phyloP scores from a whole-genome alignment of 2,113 vertebrate genomes.

The Apistogramma diplotaenia region DNA sequence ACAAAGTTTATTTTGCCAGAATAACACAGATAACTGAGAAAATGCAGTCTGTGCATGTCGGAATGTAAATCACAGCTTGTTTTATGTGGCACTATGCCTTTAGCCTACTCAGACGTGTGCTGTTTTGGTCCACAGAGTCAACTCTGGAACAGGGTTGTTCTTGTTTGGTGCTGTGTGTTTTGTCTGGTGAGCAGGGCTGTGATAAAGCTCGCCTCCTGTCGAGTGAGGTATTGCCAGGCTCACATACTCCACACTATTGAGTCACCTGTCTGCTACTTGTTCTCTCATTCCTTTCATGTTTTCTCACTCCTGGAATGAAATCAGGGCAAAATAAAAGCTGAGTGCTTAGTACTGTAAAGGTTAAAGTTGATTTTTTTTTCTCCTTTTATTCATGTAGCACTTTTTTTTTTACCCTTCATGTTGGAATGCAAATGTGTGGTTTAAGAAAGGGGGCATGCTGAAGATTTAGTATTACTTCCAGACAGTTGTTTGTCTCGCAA shows the following conservation, averaged over 20 bases:
- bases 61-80: conserved; percentile 59
- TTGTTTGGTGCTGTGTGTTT: conserved; percentile 64
- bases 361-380: background rate
- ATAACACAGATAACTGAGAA: conserved; percentile 44
- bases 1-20: conserved; percentile 51
- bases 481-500: background rate
- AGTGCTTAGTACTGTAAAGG: conserved; percentile 7
- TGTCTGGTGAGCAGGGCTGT: conserved; percentile 55
- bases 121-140: conserved; percentile 37
- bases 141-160: conserved; percentile 40
- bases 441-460: background rate
- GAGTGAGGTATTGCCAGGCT: conserved; percentile 49
- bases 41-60: conserved; percentile 35
- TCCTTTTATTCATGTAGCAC: background rate
- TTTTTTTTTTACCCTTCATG: background rate
- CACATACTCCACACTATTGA: conserved; percentile 14
- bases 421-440: background rate
- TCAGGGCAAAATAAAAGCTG: background rate
- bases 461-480: background rate
- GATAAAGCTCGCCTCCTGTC: conserved; percentile 55
- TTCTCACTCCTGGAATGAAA: conserved; percentile 1
- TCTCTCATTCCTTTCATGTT: conserved; percentile 28
- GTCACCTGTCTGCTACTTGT: conserved; percentile 35
- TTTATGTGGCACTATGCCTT: conserved; percentile 51
- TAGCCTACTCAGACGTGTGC: conserved; percentile 24